Evolutionary conservation across 2,797 vertebrate genomes (phyloP), one percentile per base, ranked within the genome.

Genomic region (Lepilemur septentrionalis): DNA sequence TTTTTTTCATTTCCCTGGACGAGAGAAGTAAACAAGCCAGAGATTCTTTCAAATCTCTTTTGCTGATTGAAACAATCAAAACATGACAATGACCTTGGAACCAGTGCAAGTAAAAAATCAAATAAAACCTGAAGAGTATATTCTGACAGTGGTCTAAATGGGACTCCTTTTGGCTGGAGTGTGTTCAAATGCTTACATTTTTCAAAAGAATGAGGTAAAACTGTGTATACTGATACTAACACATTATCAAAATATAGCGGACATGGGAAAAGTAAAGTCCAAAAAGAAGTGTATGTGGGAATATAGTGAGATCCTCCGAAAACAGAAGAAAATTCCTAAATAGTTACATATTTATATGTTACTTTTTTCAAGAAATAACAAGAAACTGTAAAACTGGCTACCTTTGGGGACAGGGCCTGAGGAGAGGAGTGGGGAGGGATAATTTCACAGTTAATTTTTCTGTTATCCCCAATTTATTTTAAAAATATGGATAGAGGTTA

Each of bases 31-130:
- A 96, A 91, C 25, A 92, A 52, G 14, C 35, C 78, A 84, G 82
- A 80, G 41, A 92, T 67, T 2, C 63, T 82, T 89, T 79, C n/a
- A 50, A 70, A 89, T 89, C 97, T 94, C 82, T 91, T 91, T 90
- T 94, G 12, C 50, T 92, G 80, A 80, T 35, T 15, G 48, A 55
- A 95, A 55, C 14, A 73, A 84, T 67, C 78, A 84, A 92, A 95
- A 91, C 22, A 65, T 48, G 70, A 50, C 35, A 96, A 0, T 78
- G 23, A 55, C 78, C 65, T 97, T 96, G 2, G 11, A 61, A 48
- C 61, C 7, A 59, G 10, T 92, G 91, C 69, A 35, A 72, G 67
- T n/a, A 92, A 95, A 94, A 52, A 48, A 43, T n/a, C 41, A 93
- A 59, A 79, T 81, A 4, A 89, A 84, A 59, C 50, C 73, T 76